Conservation (phyloP, 2,113 vertebrate genomes). For the Mobula birostris region DNA sequence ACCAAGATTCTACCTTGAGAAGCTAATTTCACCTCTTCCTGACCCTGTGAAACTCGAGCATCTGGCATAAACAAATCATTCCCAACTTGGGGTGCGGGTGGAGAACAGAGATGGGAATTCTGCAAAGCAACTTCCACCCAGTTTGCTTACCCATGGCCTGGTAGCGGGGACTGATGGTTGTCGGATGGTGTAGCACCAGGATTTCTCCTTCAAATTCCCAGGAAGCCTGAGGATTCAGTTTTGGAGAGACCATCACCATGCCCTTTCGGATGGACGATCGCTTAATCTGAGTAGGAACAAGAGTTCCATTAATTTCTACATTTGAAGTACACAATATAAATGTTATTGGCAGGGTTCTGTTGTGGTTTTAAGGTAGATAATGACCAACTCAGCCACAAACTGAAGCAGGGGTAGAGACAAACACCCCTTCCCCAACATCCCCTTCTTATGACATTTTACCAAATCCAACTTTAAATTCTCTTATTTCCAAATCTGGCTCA, state of each 20-base stretch:
- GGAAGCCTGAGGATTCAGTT: slow-evolving; percentile 85
- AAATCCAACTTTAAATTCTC: no score
- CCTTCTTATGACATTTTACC: no score
- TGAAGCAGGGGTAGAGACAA: neutral
- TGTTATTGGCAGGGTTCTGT: neutral
- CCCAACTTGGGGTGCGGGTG: neutral
- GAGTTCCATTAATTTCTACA: neutral
- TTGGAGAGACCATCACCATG: slow-evolving; percentile 97
- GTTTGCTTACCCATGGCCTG: slow-evolving; percentile 86
- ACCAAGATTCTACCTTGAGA: no score
- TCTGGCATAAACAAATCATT: neutral
- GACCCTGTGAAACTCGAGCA: neutral
- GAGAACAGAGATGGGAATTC: neutral
- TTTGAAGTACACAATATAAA: neutral
- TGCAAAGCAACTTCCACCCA: neutral
- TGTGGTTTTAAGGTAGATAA: neutral
- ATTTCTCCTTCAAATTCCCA: slow-evolving; percentile 99
- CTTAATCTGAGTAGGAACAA: slow-evolving; percentile 70
- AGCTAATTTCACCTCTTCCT: neutral
- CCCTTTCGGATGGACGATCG: slow-evolving; percentile 93
- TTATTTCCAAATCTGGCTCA: neutral
- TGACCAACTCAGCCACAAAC: no score
- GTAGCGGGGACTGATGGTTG: slow-evolving; percentile 92
- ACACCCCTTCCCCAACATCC: neutral
- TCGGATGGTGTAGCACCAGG: slow-evolving; percentile 90